Conservation (phyloP, 2,888 invertebrate species). For the Phaonia tiefii region DNA sequence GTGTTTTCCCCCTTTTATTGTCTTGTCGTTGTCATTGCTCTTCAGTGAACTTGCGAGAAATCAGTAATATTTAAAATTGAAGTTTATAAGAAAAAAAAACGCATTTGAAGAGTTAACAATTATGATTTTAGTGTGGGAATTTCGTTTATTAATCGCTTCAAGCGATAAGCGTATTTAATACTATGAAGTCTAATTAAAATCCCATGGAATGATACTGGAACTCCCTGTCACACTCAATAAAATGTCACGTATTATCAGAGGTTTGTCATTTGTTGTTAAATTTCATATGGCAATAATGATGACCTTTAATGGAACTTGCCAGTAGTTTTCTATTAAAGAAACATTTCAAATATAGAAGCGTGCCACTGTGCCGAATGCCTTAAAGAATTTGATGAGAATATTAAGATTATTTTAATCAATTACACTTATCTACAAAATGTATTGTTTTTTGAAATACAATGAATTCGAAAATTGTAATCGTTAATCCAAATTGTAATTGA, state of each 20-base stretch:
- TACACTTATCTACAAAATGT: too few species aligned
- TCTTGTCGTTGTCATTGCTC: too few species aligned
- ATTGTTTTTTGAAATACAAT: too few species aligned
- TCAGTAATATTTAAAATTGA: not conserved
- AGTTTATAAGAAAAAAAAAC: not conserved
- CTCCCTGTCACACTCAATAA: not conserved
- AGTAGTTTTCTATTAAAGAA: conserved; percentile 6
- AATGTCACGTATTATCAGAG: not conserved
- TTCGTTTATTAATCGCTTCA: not conserved
- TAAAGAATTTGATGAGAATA: too few species aligned
- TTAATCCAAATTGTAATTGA: too few species aligned
- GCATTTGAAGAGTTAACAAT: not conserved
- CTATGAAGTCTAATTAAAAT: not conserved
- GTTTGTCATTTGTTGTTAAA: not conserved
- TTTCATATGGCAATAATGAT: not conserved
- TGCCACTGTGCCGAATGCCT: conserved; percentile 16
- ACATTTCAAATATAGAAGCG: conserved; percentile 4
- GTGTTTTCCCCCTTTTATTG: too few species aligned
- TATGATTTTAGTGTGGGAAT: conserved; percentile 13
- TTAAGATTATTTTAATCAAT: too few species aligned
- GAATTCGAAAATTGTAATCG: too few species aligned
- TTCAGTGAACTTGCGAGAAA: too few species aligned
- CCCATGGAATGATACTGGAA: not conserved
- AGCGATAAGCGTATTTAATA: not conserved
- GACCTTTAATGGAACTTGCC: not conserved